A percentile compares a stretch with the other conserved stretches of the same genome.
Evolutionary conservation across 1,140 invertebrate species (phyloP).

Genomic region (Telenomus remus): DNA sequence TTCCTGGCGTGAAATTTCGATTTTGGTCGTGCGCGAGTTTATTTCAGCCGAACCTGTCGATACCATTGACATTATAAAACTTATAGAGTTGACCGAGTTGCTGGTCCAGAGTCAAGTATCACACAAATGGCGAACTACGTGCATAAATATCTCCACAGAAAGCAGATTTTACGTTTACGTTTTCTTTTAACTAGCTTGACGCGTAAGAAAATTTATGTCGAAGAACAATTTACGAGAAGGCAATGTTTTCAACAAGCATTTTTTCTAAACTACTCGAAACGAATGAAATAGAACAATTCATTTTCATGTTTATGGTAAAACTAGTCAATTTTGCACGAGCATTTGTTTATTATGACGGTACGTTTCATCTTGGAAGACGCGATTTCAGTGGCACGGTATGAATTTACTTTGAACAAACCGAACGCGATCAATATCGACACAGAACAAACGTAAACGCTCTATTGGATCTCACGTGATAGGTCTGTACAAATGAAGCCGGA

Average conservation of each 20-base stretch:
- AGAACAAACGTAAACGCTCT: slow-evolving; percentile 45
- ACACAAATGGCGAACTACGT: slow-evolving; percentile 41
- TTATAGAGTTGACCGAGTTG: slow-evolving; percentile 35
- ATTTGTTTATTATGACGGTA: not conserved
- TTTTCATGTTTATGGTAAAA: too few species aligned
- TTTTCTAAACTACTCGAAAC: slow-evolving; percentile 25
- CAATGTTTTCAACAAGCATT: slow-evolving; percentile 28
- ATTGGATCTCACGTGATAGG: slow-evolving; percentile 25
- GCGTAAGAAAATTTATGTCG: not conserved
- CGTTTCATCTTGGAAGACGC: slow-evolving; percentile 10
- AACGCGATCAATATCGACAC: slow-evolving; percentile 29
- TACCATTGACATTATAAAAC: slow-evolving; percentile 34
- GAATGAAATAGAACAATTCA: slow-evolving; percentile 10
- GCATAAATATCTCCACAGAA: slow-evolving; percentile 50
- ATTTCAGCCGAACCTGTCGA: slow-evolving; percentile 30
- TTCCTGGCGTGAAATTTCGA: slow-evolving; percentile 2
- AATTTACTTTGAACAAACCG: slow-evolving; percentile 21
- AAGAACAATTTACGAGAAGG: slow-evolving; percentile 18
- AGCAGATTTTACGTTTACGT: slow-evolving; percentile 28
- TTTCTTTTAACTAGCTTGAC: slow-evolving; percentile 21
- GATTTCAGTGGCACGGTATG: slow-evolving; percentile 24
- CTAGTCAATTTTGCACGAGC: too few species aligned
- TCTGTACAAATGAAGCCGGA: slow-evolving; percentile 33
- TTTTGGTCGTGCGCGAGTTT: slow-evolving; percentile 9
- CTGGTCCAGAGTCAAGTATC: slow-evolving; percentile 20